These are phyloP conservation scores for Pyralis farinalis DNA, from an alignment of 2,888 invertebrate species.

Conservation along the genomic window DNA sequence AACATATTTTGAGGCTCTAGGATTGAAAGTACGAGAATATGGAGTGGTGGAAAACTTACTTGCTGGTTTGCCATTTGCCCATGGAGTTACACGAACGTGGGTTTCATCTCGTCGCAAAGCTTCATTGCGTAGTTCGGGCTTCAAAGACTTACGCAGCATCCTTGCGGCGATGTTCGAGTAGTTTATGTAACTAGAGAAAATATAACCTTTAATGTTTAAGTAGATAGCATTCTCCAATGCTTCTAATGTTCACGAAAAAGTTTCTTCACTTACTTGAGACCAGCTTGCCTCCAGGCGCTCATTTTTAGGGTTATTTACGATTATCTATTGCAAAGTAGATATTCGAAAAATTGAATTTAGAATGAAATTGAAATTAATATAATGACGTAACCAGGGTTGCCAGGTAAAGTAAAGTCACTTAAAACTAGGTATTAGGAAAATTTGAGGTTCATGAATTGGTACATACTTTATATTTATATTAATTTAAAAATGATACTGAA, in stretches of 20 bases:
- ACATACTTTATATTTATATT: no score
- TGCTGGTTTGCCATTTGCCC: slow-evolving; percentile 93
- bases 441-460: no score
- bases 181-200: slow-evolving; percentile 91
- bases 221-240: neutral
- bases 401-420: no score
- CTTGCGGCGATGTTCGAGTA: slow-evolving; percentile 96
- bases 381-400: neutral
- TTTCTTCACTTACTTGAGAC: slow-evolving; percentile 85
- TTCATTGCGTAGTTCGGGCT: slow-evolving; percentile 86
- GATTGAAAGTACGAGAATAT: no score
- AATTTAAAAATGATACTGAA: no score
- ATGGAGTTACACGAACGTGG: slow-evolving; percentile 90
- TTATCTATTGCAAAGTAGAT: slow-evolving; percentile 21
- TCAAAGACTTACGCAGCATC: slow-evolving; percentile 89
- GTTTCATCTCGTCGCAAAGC: slow-evolving; percentile 88
- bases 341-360: slow-evolving; percentile 23
- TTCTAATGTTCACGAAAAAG: neutral
- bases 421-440: no score
- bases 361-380: slow-evolving; percentile 6
- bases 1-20: no score
- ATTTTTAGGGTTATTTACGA: slow-evolving; percentile 51
- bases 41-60: slow-evolving; percentile 85
- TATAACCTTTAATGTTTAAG: slow-evolving; percentile 16
- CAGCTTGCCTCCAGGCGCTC: slow-evolving; percentile 92